phyloP scores from a whole-genome alignment of 2,888 invertebrate genomes.

The Tetanocera ferruginea region DNA sequence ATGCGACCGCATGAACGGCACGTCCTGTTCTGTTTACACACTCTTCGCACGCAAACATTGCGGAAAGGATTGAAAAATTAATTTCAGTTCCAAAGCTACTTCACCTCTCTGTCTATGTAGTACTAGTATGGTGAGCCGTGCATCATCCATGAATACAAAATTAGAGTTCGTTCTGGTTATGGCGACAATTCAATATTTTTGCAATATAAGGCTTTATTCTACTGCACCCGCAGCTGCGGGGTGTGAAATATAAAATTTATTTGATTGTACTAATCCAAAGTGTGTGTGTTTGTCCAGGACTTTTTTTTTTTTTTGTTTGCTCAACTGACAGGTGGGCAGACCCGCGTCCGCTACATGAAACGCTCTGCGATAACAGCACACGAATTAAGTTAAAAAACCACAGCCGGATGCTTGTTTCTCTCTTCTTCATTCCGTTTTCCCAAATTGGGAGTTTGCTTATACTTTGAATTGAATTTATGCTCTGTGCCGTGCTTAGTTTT shows the following conservation, averaged over 20 bases:
- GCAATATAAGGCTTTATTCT: not conserved
- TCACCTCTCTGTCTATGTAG: not conserved
- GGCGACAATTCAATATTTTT: conserved; percentile 18
- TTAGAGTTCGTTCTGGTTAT: not conserved
- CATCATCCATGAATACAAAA: not conserved
- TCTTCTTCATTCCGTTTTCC: not conserved
- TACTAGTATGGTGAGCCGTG: too few relatives aligned
- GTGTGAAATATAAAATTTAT: conserved; percentile 33
- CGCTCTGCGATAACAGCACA: conserved; percentile 38
- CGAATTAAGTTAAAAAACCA: conserved; percentile 34
- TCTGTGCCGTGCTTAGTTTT: not conserved
- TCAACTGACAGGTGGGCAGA: conserved; percentile 4
- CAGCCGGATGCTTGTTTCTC: conserved; percentile 32
- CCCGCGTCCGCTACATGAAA: conserved; percentile 44
- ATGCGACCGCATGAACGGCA: conserved; percentile 22
- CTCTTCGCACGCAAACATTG: conserved; percentile 2
- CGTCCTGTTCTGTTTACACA: conserved; percentile 21
- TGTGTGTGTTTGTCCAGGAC: conserved; percentile 18
- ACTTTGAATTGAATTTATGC: too few relatives aligned
- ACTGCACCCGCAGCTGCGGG: not conserved
- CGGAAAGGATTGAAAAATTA: conserved; percentile 23
- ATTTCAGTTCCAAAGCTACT: conserved; percentile 12
- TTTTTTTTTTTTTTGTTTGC: conserved; percentile 31
- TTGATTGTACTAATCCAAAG: conserved; percentile 20
- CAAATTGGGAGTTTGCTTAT: too few relatives aligned